Conservation (phyloP, 53 echinoderm and acorn worm species). For the Temnopleurus reevesii region DNA sequence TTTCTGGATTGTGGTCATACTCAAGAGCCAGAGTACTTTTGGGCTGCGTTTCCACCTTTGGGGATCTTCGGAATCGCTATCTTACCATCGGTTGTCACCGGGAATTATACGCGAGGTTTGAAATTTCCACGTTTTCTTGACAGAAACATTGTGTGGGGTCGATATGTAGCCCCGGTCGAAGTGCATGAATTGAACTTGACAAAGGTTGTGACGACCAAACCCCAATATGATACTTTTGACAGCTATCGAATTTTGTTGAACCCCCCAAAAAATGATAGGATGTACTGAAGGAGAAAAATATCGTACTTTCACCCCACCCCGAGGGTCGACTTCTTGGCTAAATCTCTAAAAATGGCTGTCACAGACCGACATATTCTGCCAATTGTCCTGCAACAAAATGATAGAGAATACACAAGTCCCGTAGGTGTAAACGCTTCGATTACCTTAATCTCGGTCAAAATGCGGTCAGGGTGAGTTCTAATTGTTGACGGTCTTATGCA, state of each 20-base stretch:
- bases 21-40: slow-evolving; percentile 27
- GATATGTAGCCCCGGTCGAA: not conserved
- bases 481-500: not conserved
- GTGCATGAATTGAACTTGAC: no score
- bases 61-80: not conserved
- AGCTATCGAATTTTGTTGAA: no score
- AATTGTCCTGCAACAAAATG: not conserved
- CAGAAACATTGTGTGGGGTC: not conserved
- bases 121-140: not conserved
- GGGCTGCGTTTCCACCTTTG: not conserved
- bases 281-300: no score
- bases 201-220: no score
- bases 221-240: no score
- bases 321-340: no score
- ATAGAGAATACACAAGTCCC: not conserved
- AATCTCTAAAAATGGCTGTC: no score
- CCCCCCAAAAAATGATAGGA: no score
- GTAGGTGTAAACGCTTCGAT: not conserved
- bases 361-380: no score
- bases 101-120: not conserved
- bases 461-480: not conserved
- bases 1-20: slow-evolving; percentile 25
- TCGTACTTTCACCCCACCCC: no score
- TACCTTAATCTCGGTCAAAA: not conserved
- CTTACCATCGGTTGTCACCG: not conserved